These are phyloP conservation scores for Hippasteria phrygiana DNA, from an alignment of 53 echinoderm and acorn worm species.

Conservation along the genomic window DNA sequence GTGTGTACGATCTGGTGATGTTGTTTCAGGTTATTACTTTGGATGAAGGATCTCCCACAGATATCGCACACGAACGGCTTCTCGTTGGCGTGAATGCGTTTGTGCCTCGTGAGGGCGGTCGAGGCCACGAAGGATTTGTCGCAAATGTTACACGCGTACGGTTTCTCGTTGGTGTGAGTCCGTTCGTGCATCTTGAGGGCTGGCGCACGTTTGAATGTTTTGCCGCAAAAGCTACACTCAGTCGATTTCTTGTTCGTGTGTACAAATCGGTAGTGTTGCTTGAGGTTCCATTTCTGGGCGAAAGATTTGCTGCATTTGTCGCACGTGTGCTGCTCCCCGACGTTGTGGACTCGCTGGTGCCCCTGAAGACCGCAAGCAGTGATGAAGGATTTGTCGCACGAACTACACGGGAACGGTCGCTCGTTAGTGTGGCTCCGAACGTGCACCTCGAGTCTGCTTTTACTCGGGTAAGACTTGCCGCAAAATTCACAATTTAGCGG, in stretches of 20 bases:
- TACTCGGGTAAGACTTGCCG: neutral
- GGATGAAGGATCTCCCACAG: slow-evolving; percentile 38
- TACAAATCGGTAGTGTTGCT: neutral
- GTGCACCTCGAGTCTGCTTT: neutral
- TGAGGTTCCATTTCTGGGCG: neutral
- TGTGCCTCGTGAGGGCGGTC: neutral
- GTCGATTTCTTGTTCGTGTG: neutral
- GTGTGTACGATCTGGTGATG: slow-evolving; percentile 51
- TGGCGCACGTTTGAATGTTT: slow-evolving; percentile 51
- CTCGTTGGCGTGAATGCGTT: slow-evolving; percentile 19
- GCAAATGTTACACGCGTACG: slow-evolving; percentile 28
- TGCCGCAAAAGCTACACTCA: neutral
- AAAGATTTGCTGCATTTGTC: neutral
- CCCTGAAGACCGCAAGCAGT: neutral
- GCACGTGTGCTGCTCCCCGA: slow-evolving; percentile 10
- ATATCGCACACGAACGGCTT: slow-evolving; percentile 33
- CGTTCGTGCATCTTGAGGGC: slow-evolving; percentile 65
- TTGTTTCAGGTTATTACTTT: neutral
- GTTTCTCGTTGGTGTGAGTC: slow-evolving; percentile 38
- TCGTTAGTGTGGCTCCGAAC: neutral
- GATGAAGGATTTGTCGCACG: neutral
- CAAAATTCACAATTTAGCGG: slow-evolving; percentile 60
- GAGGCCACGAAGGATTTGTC: neutral
- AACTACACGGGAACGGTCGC: neutral
- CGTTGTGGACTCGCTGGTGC: slow-evolving; percentile 44